Percentiles rank a stretch among this genome's conserved stretches.
Evolutionary conservation across 2,888 invertebrate species (phyloP).

Genomic region (Troides aeacus): DNA sequence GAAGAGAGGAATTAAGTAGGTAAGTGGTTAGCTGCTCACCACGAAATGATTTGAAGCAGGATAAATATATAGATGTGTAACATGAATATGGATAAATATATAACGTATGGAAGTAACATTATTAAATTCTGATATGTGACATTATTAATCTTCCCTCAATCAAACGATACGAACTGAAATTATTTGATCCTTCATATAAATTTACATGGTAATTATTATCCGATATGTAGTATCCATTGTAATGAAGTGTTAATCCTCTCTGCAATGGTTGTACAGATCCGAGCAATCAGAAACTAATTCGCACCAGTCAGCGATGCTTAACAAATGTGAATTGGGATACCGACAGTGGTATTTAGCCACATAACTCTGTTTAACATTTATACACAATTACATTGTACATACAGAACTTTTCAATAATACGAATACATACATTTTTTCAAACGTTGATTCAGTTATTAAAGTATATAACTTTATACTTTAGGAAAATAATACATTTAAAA

Average conservation of each 20-base stretch:
- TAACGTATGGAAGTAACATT: too few species aligned
- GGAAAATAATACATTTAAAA: too few species aligned
- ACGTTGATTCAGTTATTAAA: too few species aligned
- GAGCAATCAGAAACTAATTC: constrained; percentile 17
- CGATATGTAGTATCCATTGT: constrained; percentile 7
- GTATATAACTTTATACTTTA: too few species aligned
- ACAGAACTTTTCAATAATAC: too few species aligned
- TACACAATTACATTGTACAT: too few species aligned
- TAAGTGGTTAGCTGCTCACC: too few species aligned
- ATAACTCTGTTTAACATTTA: not conserved
- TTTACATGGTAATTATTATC: constrained; percentile 6
- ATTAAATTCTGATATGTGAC: not conserved
- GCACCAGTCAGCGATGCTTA: constrained; percentile 4
- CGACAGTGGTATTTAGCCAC: not conserved
- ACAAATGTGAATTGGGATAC: constrained; percentile 10
- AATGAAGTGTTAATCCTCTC: constrained; percentile 18
- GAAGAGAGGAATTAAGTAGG: too few species aligned
- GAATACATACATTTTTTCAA: too few species aligned
- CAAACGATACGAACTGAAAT: not conserved
- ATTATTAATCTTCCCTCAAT: not conserved
- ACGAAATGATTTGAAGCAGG: too few species aligned
- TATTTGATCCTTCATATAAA: not conserved
- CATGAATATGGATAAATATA: too few species aligned
- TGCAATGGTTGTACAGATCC: constrained; percentile 10
- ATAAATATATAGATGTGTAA: too few species aligned